Evolutionary conservation across 2,113 vertebrate species (phyloP).

Genomic region (Serinus canaria): DNA sequence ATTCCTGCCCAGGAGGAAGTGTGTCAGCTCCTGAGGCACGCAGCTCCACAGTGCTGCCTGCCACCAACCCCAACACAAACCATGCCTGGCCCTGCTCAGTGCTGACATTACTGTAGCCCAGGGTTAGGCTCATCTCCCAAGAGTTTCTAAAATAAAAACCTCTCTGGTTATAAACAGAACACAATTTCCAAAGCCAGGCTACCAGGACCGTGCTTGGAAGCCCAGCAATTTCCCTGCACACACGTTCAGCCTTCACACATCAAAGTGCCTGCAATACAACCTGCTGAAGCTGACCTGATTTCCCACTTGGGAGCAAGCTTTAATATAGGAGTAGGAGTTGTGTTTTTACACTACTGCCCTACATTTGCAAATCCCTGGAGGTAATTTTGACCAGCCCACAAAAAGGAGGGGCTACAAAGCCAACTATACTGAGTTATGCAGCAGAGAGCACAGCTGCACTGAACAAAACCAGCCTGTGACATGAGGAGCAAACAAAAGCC

Average conservation of each 20-base stretch:
- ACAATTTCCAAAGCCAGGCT: background rate
- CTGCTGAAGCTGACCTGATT: background rate
- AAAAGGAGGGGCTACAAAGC: background rate
- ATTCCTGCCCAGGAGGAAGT: constrained; percentile 29
- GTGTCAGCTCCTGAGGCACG: constrained; percentile 47
- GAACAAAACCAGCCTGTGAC: constrained; percentile 1
- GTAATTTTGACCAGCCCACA: background rate
- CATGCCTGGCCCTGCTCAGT: background rate
- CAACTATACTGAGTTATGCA: background rate
- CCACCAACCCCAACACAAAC: background rate
- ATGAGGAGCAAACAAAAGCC: constrained; percentile 7
- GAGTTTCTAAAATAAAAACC: constrained; percentile 28
- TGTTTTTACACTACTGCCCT: constrained; percentile 47
- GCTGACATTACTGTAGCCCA: background rate
- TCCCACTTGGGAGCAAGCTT: background rate
- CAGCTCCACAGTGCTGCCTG: background rate
- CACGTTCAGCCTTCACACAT: background rate
- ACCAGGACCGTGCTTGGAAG: accelerated
- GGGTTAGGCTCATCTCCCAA: constrained; percentile 20
- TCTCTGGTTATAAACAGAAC: background rate
- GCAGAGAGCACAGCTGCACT: background rate
- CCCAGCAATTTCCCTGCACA: background rate
- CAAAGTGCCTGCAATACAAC: background rate
- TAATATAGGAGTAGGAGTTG: background rate
- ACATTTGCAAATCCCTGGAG: constrained; percentile 24